These are phyloP conservation scores for Cerastis rubricosa DNA, from an alignment of 2,888 invertebrate genomes.

Conservation along the genomic window DNA sequence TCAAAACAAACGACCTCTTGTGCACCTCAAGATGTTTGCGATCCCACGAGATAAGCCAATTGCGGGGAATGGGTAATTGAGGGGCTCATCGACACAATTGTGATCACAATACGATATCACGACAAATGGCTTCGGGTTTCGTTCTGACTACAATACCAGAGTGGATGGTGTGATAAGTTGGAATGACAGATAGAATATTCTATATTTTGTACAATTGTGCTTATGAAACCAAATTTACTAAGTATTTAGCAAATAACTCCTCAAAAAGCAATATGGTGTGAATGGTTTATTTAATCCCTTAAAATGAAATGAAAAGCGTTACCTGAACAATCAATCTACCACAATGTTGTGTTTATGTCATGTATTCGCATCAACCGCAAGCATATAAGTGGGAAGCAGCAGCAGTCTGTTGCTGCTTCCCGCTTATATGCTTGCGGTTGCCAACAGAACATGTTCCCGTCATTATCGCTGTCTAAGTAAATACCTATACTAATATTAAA, in stretches of 20 bases:
- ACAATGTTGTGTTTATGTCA: background rate
- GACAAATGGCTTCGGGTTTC: slow-evolving; percentile 41
- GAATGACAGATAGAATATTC: background rate
- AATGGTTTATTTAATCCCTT: background rate
- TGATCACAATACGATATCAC: slow-evolving; percentile 51
- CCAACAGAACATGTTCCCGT: background rate
- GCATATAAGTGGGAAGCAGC: too few species aligned
- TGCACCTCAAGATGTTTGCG: slow-evolving; percentile 32
- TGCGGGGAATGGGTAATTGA: slow-evolving; percentile 53
- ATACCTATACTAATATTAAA: background rate
- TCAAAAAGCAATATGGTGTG: background rate
- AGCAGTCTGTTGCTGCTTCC: too few species aligned
- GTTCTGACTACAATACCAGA: background rate
- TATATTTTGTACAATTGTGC: background rate
- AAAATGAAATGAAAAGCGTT: background rate
- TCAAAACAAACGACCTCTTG: slow-evolving; percentile 23
- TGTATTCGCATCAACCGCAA: background rate
- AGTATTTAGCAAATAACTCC: background rate
- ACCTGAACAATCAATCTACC: background rate
- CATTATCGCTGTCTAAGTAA: background rate
- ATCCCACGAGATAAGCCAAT: slow-evolving; percentile 48
- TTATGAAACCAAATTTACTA: background rate
- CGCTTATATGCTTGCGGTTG: too few species aligned
- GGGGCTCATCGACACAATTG: slow-evolving; percentile 51
- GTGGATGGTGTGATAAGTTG: background rate